Evolutionary conservation across 2,113 vertebrate species (phyloP).

Genomic region (Trinectes maculatus): DNA sequence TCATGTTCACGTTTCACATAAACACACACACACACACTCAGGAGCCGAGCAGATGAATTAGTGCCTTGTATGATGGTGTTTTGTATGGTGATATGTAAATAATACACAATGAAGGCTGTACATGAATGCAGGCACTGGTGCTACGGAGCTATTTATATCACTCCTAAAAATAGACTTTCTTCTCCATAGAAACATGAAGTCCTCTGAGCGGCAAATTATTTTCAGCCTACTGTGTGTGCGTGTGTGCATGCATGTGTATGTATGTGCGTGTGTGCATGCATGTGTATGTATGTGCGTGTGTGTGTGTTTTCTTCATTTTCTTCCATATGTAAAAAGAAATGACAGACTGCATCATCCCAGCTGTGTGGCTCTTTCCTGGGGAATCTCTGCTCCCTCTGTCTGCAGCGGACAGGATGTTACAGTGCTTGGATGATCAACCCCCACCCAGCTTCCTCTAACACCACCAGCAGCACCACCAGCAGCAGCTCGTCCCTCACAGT

Average conservation of each 20-base stretch:
- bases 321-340: slow-evolving; percentile 53
- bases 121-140: slow-evolving; percentile 55
- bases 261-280: background rate
- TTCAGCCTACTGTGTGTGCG: slow-evolving; percentile 32
- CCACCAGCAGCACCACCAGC: background rate
- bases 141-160: slow-evolving; percentile 76
- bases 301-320: slow-evolving; percentile 21
- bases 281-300: slow-evolving; percentile 1
- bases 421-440: slow-evolving; percentile 47
- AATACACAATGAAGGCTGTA: slow-evolving; percentile 33
- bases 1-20: slow-evolving; percentile 15
- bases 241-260: slow-evolving; percentile 12
- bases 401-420: slow-evolving; percentile 60
- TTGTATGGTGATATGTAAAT: slow-evolving; percentile 13
- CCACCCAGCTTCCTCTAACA: too few relatives aligned
- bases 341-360: slow-evolving; percentile 39
- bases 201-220: slow-evolving; percentile 61
- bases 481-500: slow-evolving; percentile 19
- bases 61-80: too few relatives aligned
- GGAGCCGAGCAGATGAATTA: background rate
- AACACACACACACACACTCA: background rate
- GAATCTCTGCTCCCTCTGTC: slow-evolving; percentile 50
- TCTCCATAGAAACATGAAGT: slow-evolving; percentile 81
- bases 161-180: slow-evolving; percentile 77
- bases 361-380: slow-evolving; percentile 51